phyloP scores from a whole-genome alignment of 2,888 invertebrate species.

The Chaetoderma sp. region DNA sequence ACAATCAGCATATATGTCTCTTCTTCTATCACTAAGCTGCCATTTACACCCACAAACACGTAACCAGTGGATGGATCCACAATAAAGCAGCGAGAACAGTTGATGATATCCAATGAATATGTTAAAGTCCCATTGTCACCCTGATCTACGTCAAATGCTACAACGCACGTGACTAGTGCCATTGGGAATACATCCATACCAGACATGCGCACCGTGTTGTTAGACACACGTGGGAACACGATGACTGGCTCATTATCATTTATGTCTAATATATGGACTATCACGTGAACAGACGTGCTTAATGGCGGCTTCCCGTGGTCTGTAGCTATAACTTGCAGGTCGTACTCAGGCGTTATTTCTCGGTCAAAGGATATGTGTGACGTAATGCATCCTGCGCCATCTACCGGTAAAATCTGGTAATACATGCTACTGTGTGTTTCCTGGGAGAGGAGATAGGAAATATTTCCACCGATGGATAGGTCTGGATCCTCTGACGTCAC shows the following conservation, averaged over 20 bases:
- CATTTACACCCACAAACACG: conserved; percentile 25
- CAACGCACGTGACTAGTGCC: conserved; percentile 26
- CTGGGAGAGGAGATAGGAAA: conserved; percentile 42
- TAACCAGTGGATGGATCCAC: conserved; percentile 31
- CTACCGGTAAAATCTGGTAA: conserved; percentile 33
- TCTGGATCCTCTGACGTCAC: conserved; percentile 59
- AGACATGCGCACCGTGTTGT: conserved; percentile 41
- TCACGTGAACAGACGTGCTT: conserved; percentile 42
- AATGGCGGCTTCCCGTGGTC: conserved; percentile 43
- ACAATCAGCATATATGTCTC: too few relatives aligned
- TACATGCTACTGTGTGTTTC: conserved; percentile 76
- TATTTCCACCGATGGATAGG: conserved; percentile 45
- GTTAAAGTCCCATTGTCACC: conserved; percentile 29
- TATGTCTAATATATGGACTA: conserved; percentile 44
- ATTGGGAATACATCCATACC: conserved; percentile 27
- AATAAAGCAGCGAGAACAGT: conserved; percentile 24
- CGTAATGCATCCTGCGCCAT: conserved; percentile 32
- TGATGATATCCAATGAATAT: conserved; percentile 28
- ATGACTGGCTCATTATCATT: conserved; percentile 48
- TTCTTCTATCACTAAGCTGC: too few relatives aligned
- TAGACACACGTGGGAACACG: conserved; percentile 40
- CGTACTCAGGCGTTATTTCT: conserved; percentile 43
- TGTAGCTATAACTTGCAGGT: conserved; percentile 42
- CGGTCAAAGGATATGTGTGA: conserved; percentile 46
- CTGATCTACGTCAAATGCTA: conserved; percentile 33